Percentiles rank a stretch among this genome's conserved stretches.
These are phyloP conservation scores for Enteromius fasciolatus DNA, from an alignment of 2,797 vertebrate species.

Conservation along the genomic window DNA sequence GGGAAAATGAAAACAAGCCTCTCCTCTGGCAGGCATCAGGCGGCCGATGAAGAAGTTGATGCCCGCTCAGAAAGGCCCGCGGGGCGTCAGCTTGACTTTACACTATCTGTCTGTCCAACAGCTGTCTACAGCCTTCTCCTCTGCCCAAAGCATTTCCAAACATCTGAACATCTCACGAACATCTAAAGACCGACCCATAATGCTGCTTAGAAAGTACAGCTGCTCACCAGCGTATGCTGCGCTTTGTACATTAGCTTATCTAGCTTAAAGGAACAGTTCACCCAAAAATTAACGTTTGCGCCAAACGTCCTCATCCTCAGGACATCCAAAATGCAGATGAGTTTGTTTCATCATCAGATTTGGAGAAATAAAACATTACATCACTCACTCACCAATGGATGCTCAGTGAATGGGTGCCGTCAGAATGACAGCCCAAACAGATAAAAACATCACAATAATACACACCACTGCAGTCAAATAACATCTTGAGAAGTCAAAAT, in stretches of 20 bases:
- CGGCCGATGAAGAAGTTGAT: conserved; percentile 28
- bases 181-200: conserved; percentile 9
- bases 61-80: conserved; percentile 24
- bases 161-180: conserved; percentile 28
- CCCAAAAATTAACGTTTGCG: not conserved
- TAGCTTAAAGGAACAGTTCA: not conserved
- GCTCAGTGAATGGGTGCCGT: not conserved
- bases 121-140: conserved; percentile 36
- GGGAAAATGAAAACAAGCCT: conserved; percentile 52
- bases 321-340: not conserved
- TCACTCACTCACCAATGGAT: not conserved
- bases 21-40: conserved; percentile 30
- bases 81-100: conserved; percentile 13
- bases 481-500: not conserved
- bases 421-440: not conserved
- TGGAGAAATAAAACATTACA: not conserved
- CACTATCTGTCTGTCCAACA: conserved; percentile 37
- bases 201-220: not conserved
- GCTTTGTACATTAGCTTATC: not conserved
- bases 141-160: conserved; percentile 1
- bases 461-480: not conserved
- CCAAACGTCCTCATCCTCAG: not conserved
- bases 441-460: not conserved
- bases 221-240: not conserved
- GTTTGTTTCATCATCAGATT: not conserved